Percentiles rank a stretch among this genome's conserved stretches.
phyloP scores from a whole-genome alignment of 2,113 vertebrate species.

The Petrocephalus microphthalmus region DNA sequence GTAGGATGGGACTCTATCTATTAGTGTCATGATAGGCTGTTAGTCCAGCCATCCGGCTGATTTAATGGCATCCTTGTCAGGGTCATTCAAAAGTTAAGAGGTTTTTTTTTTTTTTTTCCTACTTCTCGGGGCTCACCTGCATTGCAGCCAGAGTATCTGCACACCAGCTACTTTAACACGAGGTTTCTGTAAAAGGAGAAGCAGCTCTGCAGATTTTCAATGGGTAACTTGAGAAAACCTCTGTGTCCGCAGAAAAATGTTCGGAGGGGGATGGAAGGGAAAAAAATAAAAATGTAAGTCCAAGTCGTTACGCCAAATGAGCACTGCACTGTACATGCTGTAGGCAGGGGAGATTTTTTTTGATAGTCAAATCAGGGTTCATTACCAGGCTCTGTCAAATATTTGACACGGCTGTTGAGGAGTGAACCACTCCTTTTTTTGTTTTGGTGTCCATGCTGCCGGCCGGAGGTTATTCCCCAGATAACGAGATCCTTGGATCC shows the following conservation, averaged over 20 bases:
- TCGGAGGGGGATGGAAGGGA: conserved; percentile 5
- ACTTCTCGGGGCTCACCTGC: conserved; percentile 50
- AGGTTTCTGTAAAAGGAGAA: conserved; percentile 45
- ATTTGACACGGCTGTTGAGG: not conserved
- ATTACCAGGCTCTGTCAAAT: conserved; percentile 43
- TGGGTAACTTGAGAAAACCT: conserved; percentile 52
- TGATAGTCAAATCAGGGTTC: conserved; percentile 40
- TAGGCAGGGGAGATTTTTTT: conserved; percentile 25
- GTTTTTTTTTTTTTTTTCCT: conserved; percentile 42
- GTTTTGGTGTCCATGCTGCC: not conserved
- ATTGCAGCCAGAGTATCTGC: conserved; percentile 52
- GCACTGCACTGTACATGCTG: conserved; percentile 11
- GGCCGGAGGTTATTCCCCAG: conserved; percentile 38
- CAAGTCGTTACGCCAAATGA: conserved; percentile 48
- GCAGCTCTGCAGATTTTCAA: conserved; percentile 49
- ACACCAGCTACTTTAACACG: conserved; percentile 48
- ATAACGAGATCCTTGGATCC: not conserved
- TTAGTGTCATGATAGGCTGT: conserved; percentile 54
- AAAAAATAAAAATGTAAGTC: conserved; percentile 41
- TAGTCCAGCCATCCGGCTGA: conserved; percentile 46
- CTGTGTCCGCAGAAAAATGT: conserved; percentile 44
- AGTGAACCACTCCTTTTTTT: not conserved
- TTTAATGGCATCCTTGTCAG: conserved; percentile 56
- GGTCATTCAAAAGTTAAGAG: conserved; percentile 54
- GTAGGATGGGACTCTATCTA: conserved; percentile 48